A percentile compares a stretch with the other conserved stretches of the same genome.
Evolutionary conservation across 2,888 invertebrate species (phyloP).

Genomic region (Cerceris rybyensis): DNA sequence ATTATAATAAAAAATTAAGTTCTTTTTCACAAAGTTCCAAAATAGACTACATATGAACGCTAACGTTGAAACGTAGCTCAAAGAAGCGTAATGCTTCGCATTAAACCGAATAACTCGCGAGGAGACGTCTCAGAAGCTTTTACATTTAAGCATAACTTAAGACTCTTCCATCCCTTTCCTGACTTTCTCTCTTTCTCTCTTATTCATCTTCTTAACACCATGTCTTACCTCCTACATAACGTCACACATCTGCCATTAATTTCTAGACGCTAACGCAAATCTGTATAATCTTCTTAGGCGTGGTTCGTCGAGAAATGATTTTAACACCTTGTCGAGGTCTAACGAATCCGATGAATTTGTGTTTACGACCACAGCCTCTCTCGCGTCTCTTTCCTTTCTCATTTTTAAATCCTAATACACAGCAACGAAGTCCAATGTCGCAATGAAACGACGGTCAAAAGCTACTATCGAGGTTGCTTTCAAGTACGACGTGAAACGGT

Average conservation of each 20-base stretch:
- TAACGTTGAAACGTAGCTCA: constrained; percentile 48
- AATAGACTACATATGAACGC: constrained; percentile 15
- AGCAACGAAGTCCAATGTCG: not conserved
- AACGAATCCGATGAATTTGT: constrained; percentile 41
- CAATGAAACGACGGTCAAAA: constrained; percentile 9
- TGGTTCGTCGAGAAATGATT: constrained; percentile 19
- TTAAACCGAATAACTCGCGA: constrained; percentile 45
- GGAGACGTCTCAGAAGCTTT: constrained; percentile 48
- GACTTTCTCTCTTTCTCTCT: not conserved
- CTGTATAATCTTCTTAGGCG: constrained; percentile 50
- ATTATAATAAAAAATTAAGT: too few relatives aligned
- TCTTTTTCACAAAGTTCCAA: not conserved
- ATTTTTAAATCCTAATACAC: not conserved
- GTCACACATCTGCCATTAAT: constrained; percentile 39
- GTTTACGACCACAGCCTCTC: constrained; percentile 18
- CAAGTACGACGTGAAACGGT: constrained; percentile 7
- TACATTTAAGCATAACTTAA: constrained; percentile 49
- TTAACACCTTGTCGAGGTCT: constrained; percentile 39
- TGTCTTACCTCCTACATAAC: constrained; percentile 14
- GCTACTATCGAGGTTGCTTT: constrained; percentile 11
- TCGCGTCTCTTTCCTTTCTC: not conserved
- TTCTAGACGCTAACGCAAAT: constrained; percentile 49
- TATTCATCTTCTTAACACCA: constrained; percentile 39
- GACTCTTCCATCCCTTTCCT: constrained; percentile 17
- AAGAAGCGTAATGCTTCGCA: constrained; percentile 24